phyloP scores from a whole-genome alignment of 2,888 invertebrate species.

The Aphodius sticticus region DNA sequence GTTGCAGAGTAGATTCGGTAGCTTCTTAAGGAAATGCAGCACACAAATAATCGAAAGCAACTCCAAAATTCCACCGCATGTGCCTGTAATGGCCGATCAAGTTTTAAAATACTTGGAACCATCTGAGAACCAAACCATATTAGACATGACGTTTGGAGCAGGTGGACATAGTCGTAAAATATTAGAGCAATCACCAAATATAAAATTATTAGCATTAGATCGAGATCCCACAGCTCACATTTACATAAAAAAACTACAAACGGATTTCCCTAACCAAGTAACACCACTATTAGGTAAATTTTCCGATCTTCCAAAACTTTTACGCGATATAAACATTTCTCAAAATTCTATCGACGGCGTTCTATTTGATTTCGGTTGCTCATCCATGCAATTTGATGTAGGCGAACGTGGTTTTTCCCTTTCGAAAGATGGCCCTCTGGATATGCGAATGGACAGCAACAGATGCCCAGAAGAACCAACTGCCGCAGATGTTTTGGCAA shows the following conservation, averaged over 20 bases:
- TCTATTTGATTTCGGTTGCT: constrained; percentile 92
- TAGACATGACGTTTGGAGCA: constrained; percentile 97
- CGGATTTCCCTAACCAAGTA: constrained; percentile 74
- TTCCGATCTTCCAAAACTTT: constrained; percentile 80
- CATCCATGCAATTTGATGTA: constrained; percentile 93
- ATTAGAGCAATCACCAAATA: constrained; percentile 69
- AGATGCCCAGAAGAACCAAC: constrained; percentile 76
- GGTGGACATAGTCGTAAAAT: constrained; percentile 88
- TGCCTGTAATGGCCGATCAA: constrained; percentile 79
- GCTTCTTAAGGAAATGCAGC: constrained; percentile 28
- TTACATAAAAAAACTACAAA: constrained; percentile 70
- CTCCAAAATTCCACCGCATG: constrained; percentile 62
- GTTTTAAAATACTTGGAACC: constrained; percentile 74
- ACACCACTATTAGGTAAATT: constrained; percentile 87
- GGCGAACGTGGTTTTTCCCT: constrained; percentile 86
- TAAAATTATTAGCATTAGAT: constrained; percentile 83
- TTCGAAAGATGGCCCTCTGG: constrained; percentile 85
- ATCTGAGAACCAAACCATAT: constrained; percentile 68
- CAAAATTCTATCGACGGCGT: constrained; percentile 83
- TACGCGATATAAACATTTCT: constrained; percentile 67
- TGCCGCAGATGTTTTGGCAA: constrained; percentile 87
- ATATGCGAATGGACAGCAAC: constrained; percentile 94
- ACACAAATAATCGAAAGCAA: constrained; percentile 20
- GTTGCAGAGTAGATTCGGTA: constrained; percentile 19
- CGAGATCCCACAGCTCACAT: constrained; percentile 84